Conservation (phyloP, 2,113 vertebrate species). For the Centropus bengalensis region DNA sequence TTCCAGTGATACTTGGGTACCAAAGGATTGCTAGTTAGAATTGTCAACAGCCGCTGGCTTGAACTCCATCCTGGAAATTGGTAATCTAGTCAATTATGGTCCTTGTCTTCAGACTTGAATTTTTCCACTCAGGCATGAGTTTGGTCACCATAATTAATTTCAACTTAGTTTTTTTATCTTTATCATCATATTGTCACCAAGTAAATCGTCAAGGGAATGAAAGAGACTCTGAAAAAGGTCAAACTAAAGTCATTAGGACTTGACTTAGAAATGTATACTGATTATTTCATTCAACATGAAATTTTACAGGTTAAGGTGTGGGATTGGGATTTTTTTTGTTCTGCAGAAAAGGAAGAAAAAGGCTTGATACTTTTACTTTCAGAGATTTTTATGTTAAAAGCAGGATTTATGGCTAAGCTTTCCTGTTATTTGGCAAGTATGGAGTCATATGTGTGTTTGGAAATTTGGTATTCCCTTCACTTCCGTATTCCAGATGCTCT, state of each 20-base stretch:
- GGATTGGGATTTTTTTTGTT: fast-evolving
- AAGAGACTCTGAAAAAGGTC: background rate
- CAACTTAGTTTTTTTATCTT: background rate
- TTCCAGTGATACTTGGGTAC: background rate
- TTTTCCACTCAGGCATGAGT: background rate
- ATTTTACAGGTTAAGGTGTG: background rate
- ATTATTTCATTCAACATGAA: background rate
- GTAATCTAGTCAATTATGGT: background rate
- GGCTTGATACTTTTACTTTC: background rate
- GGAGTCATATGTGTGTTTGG: background rate
- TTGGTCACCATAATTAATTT: background rate
- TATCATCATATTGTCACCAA: background rate
- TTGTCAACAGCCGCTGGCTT: background rate
- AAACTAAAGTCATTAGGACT: background rate
- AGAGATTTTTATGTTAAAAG: background rate
- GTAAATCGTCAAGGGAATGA: background rate
- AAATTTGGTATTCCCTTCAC: constrained; percentile 1
- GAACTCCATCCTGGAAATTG: background rate
- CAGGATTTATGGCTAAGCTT: background rate
- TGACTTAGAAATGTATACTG: background rate
- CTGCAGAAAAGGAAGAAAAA: background rate
- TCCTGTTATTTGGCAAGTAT: background rate
- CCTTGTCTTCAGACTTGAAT: background rate
- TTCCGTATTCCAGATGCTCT: constrained; percentile 1
- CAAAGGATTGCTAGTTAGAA: background rate